Base-by-base conservation (phyloP, 2,797 vertebrate species). In the Xerus rutilus region DNA sequence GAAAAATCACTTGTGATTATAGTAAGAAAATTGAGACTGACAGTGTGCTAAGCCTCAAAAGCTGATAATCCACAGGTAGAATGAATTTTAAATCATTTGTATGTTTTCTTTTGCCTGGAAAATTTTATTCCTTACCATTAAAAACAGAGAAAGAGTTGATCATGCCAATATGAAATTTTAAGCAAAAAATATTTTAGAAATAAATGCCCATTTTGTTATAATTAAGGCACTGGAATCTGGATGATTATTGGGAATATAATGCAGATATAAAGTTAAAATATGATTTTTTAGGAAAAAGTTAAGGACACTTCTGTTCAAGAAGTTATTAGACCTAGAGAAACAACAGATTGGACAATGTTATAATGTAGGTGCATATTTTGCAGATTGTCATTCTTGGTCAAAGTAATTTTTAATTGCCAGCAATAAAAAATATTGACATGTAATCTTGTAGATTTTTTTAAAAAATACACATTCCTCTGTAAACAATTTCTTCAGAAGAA, bases 361-460 rank as follows among this genome's bases (percentile, higher is more conserved):
- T 94, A 39, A 32, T 5, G 4, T 3, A 0, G 18, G 4, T 39
- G 30, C 72, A 72, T 73, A 9, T 57, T 62, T 97, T 67, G 86
- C 70, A 90, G 91, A 89, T 39, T 72, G 85, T 84, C 45, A 78
- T 95, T 91, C 64, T 95, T 83, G 64, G 91, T 90, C 78, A 87
- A 5, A 20, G 43, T 72, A 76, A 78, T 92, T 96, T 91, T 88
- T 18, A 74, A 57, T 52, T 79, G 70, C 32, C 87, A 88, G 69
- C 77, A 92, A 45, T 81, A 94, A 96, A 96, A 96, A 54, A 62
- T 49, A 52, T 81, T 96, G 96, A 95, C 35, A 3, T 82, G 57
- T 20, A 47, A 4, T 78, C 72, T 94, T 78, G 39, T 43, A 35
- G 30, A 70, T 67, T 92, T 20, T 47, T 15, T 45, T 77, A 84